These are phyloP conservation scores for Poecile atricapillus DNA, from an alignment of 2,113 vertebrate species.

Conservation along the genomic window DNA sequence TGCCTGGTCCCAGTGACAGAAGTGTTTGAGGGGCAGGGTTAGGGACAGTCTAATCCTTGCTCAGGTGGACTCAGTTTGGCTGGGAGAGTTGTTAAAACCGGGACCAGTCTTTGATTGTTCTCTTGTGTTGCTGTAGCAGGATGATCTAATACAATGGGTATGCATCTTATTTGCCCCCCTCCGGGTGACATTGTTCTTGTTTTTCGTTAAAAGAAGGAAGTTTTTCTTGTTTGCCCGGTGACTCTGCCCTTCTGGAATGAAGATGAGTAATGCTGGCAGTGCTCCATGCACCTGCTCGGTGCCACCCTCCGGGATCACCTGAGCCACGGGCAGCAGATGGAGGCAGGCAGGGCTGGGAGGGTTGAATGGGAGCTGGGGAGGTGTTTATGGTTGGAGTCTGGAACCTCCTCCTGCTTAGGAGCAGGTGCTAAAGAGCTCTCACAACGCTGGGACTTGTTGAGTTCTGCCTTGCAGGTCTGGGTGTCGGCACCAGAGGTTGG, in stretches of 20 bases:
- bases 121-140: neutral
- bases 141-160: slow-evolving; percentile 27
- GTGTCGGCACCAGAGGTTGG: neutral
- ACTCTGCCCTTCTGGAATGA: slow-evolving; percentile 72
- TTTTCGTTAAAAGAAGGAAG: slow-evolving; percentile 61
- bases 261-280: slow-evolving; percentile 67
- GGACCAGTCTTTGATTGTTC: neutral
- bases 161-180: slow-evolving; percentile 12
- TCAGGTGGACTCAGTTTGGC: neutral
- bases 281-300: slow-evolving; percentile 74
- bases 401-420: neutral
- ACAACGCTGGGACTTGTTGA: neutral
- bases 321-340: slow-evolving; percentile 23
- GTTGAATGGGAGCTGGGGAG: neutral
- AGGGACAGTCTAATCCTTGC: neutral
- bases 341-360: neutral
- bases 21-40: neutral
- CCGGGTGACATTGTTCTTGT: slow-evolving; percentile 32
- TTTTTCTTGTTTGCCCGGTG: slow-evolving; percentile 59
- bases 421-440: neutral
- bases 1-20: neutral
- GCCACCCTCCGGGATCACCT: slow-evolving; percentile 69
- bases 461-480: neutral
- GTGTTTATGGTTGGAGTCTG: neutral
- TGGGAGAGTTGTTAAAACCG: neutral